Base-by-base conservation (phyloP, 2,797 vertebrate species). In the Girardinus metallicus region DNA sequence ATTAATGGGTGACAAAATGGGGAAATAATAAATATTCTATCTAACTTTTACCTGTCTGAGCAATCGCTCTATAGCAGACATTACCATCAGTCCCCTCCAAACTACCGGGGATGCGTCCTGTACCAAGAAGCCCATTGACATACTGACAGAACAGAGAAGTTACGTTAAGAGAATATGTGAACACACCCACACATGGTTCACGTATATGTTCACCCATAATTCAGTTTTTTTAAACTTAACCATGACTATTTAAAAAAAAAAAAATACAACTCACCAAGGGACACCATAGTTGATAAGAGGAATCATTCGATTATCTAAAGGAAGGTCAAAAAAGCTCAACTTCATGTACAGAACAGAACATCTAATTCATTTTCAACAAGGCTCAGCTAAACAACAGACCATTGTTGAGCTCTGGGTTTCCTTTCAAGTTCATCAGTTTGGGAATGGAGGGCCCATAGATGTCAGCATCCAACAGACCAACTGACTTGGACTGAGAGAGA, bases 71-170 rank as follows among this genome's bases (percentile, higher is more conserved):
- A 98, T 88, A 11, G 97, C 99, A 75, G 98, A 99, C 98, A 99
- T 99, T 71, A 99, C 98, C 98, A 99, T 98, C 85, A 98, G 96
- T 0, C 99, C 98, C 87, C 98, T 94, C 99, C 99, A 99, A 62
- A 99, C 96, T 83, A 99, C 92, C 0, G 98, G 98, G 10, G 96
- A 93, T 16, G 90, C 91, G 26, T 99, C 98, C 84, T 98, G 98
- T 92, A 99, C 93, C 88, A 99, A 95, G 92, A 99, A 99, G 23
- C 98, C 98, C 97, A 99, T 98, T 5, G 98, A 99, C 97, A 99
- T 99, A 90, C 98, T 99, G 93, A 60, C 1, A 73, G 34, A 73
- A 18, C n/a, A 5, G 43, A 29, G 18, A 60, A 62, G 29, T 15
- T 44, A 43, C 10, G 23, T 39, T 68, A 39, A 39, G 7, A 39